Evolutionary conservation across 2,113 vertebrate genomes (phyloP).

Genomic region (Pimephales promelas): DNA sequence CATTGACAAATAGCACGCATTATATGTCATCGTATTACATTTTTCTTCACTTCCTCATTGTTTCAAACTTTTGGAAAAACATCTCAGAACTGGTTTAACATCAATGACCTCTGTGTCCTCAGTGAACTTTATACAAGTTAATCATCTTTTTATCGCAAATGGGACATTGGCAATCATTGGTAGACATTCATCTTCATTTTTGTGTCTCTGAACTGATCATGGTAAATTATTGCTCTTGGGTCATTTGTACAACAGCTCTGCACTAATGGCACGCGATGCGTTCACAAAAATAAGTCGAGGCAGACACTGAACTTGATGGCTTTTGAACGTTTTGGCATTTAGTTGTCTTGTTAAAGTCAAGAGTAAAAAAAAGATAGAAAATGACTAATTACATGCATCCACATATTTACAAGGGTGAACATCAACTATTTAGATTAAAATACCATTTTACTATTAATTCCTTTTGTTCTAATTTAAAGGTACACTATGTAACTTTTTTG

Average conservation of each 20-base stretch:
- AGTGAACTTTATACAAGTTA: background rate
- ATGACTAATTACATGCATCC: too few relatives aligned
- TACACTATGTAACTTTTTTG: too few relatives aligned
- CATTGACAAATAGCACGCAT: background rate
- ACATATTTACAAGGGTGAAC: too few relatives aligned
- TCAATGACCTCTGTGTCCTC: background rate
- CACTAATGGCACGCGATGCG: background rate
- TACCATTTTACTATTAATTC: too few relatives aligned
- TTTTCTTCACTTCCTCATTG: background rate
- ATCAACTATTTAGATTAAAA: too few relatives aligned
- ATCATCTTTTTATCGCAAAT: background rate
- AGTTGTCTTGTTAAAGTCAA: too few relatives aligned
- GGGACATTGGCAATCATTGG: background rate
- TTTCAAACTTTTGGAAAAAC: background rate
- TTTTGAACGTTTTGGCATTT: too few relatives aligned
- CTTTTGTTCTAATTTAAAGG: too few relatives aligned
- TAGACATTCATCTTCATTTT: background rate
- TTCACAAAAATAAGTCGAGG: background rate
- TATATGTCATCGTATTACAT: background rate
- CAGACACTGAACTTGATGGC: background rate
- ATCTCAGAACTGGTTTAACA: background rate
- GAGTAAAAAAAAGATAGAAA: too few relatives aligned
- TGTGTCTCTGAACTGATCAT: background rate
- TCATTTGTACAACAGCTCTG: background rate
- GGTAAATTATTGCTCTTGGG: conserved; percentile 1